These are phyloP conservation scores for Tetheella fluctuosa DNA, from an alignment of 2,888 invertebrate species.

Conservation along the genomic window DNA sequence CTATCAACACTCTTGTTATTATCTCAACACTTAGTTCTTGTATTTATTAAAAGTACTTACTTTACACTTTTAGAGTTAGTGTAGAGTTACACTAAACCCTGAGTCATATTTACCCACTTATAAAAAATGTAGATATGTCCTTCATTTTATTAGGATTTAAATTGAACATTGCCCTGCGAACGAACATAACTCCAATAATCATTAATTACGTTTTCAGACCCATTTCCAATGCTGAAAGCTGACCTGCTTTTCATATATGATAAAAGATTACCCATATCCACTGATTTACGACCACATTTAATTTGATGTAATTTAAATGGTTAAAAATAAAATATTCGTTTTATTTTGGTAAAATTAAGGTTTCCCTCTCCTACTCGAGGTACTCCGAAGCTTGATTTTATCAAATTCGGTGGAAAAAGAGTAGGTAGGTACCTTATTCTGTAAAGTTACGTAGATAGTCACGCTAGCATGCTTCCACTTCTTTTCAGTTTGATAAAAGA, in stretches of 20 bases:
- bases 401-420: neutral
- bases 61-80: too few species aligned
- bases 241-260: slow-evolving; percentile 18
- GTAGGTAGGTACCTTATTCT: neutral
- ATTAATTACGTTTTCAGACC: slow-evolving; percentile 54
- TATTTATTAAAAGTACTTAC: too few species aligned
- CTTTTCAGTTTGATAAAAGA: neutral
- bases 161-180: slow-evolving; percentile 33
- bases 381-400: neutral
- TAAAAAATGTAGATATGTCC: too few species aligned
- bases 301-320: slow-evolving; percentile 2
- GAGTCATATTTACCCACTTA: too few species aligned
- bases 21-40: too few species aligned
- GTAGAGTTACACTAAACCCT: too few species aligned
- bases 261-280: slow-evolving; percentile 41
- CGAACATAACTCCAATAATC: slow-evolving; percentile 50
- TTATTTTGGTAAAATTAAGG: neutral
- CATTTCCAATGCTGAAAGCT: slow-evolving; percentile 40
- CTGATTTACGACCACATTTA: slow-evolving; percentile 46
- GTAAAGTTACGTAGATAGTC: neutral
- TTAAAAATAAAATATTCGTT: neutral
- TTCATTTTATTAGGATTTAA: slow-evolving; percentile 23
- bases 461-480: neutral
- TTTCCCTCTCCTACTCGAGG: neutral
- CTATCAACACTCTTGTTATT: too few species aligned